A percentile compares a stretch with the other conserved stretches of the same genome.
phyloP scores from a whole-genome alignment of 2,888 invertebrate genomes.

The Argyresthia goedartella region DNA sequence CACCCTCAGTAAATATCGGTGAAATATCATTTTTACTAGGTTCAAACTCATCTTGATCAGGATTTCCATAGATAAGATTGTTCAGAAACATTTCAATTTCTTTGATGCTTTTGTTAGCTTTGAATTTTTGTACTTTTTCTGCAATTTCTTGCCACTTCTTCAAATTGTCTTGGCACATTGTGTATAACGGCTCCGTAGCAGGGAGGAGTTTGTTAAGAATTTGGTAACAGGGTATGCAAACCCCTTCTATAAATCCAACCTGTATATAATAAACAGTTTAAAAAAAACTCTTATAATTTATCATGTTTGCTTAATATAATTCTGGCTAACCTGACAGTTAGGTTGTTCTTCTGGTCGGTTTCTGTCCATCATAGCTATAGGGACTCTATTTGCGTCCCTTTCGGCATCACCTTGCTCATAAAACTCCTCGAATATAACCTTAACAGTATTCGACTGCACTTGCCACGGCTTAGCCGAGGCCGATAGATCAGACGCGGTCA shows the following conservation, averaged over 20 bases:
- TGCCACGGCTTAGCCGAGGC: conserved; percentile 90
- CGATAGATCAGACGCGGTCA: conserved; percentile 88
- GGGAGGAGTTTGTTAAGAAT: conserved; percentile 78
- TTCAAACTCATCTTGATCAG: too few species aligned
- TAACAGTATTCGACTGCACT: conserved; percentile 83
- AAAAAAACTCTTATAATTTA: neutral
- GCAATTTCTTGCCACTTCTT: conserved; percentile 14
- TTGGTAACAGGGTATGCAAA: conserved; percentile 85
- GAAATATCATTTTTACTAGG: too few species aligned
- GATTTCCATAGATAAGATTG: too few species aligned
- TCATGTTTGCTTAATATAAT: neutral
- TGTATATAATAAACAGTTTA: conserved; percentile 25
- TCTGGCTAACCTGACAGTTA: conserved; percentile 73
- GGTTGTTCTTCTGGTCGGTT: conserved; percentile 80
- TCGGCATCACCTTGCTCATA: conserved; percentile 85
- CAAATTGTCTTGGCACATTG: conserved; percentile 76
- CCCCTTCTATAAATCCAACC: conserved; percentile 85
- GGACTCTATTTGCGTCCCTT: conserved; percentile 73
- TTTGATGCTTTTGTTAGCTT: too few species aligned
- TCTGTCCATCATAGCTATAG: conserved; percentile 88
- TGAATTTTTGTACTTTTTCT: too few species aligned
- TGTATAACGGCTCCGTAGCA: conserved; percentile 76
- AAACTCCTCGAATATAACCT: conserved; percentile 86
- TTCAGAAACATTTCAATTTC: too few species aligned
- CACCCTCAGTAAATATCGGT: too few species aligned